Evolutionary conservation across 2,113 vertebrate species (phyloP).

Genomic region (Mesoclemmys tuberculata): DNA sequence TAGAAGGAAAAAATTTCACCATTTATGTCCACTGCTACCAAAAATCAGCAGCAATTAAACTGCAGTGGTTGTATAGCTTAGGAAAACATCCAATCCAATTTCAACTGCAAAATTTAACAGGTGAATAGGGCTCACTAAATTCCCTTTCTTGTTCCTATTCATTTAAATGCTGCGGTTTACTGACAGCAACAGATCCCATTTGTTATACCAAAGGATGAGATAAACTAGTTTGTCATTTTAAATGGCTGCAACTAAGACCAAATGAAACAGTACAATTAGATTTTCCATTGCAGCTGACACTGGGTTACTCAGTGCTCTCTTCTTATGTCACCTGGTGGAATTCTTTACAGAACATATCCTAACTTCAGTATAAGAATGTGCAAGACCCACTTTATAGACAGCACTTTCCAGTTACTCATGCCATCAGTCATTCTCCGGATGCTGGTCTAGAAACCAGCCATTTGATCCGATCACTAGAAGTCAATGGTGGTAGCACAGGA

Average conservation of each 20-base stretch:
- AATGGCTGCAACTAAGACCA: constrained; percentile 1
- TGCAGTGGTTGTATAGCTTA: neutral
- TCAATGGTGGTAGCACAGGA: too few species aligned
- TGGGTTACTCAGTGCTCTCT: neutral
- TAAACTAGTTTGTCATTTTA: constrained; percentile 8
- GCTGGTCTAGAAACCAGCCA: neutral
- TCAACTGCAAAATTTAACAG: neutral
- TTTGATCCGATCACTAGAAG: neutral
- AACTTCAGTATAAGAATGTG: neutral
- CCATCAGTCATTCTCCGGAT: neutral
- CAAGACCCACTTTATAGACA: neutral
- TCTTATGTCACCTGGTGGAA: neutral
- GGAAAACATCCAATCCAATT: neutral
- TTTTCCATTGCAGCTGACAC: neutral
- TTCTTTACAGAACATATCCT: neutral
- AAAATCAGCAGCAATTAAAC: neutral
- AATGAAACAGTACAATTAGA: neutral
- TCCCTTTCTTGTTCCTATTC: neutral
- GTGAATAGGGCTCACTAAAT: neutral
- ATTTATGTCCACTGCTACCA: neutral
- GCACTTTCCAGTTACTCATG: neutral
- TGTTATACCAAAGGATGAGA: neutral
- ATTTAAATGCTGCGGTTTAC: neutral
- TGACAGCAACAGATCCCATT: neutral
- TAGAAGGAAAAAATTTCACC: neutral